Evolutionary conservation across 2,113 vertebrate species (phyloP).

Genomic region (Onychostoma macrolepis): DNA sequence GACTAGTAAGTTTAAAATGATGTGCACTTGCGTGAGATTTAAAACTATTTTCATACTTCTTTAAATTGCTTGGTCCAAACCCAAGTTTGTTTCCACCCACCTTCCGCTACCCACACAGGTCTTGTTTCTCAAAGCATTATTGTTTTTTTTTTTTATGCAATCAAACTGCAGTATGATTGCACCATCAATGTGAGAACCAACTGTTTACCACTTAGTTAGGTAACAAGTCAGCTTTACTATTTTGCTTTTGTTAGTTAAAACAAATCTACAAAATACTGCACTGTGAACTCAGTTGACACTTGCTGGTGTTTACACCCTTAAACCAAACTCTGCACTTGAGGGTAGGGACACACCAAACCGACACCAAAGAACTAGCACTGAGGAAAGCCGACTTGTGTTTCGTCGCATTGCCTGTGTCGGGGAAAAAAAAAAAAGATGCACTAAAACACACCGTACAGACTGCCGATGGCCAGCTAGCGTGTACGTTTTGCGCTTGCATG

Average conservation of each 20-base stretch:
- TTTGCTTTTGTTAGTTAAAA: not conserved
- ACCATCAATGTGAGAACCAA: not conserved
- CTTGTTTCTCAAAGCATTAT: not conserved
- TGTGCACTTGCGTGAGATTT: not conserved
- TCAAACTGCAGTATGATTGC: not conserved
- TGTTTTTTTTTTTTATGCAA: not conserved
- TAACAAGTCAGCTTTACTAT: not conserved
- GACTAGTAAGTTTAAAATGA: not conserved
- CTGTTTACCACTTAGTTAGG: not conserved
- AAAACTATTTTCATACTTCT: not conserved
- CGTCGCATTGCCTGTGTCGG: no score
- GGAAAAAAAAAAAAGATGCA: no score
- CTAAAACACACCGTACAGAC: no score
- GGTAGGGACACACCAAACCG: not conserved
- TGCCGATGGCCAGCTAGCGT: no score
- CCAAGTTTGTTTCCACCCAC: conserved; percentile 9
- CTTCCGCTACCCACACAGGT: not conserved
- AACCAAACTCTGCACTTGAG: not conserved
- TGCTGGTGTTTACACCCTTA: not conserved
- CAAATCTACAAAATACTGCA: not conserved
- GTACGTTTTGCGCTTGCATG: no score
- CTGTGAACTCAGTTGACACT: not conserved
- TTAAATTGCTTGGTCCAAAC: not conserved
- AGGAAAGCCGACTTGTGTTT: no score
- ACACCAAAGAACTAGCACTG: not conserved